These are phyloP conservation scores for Hipposideros armiger DNA, from an alignment of 2,113 vertebrate species.

Conservation along the genomic window DNA sequence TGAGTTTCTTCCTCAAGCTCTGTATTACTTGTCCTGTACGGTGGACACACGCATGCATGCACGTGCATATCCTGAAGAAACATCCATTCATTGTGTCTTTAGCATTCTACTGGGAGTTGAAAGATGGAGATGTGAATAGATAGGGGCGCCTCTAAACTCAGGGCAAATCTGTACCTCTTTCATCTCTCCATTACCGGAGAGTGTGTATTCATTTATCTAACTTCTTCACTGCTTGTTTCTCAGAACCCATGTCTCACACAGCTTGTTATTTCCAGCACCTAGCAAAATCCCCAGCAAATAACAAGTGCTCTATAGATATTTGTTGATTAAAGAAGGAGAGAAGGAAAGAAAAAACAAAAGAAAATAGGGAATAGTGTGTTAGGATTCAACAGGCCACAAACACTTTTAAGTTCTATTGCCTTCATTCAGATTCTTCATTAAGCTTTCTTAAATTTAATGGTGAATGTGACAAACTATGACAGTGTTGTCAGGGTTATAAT, in stretches of 20 bases:
- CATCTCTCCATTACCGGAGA: background rate
- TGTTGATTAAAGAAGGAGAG: background rate
- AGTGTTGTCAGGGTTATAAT: background rate
- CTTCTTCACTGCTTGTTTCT: background rate
- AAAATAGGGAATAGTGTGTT: background rate
- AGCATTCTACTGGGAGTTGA: background rate
- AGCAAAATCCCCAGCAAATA: background rate
- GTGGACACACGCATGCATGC: background rate
- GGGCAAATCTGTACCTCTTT: background rate
- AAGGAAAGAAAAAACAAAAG: background rate
- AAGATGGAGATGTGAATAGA: background rate
- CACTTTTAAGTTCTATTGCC: background rate
- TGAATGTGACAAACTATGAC: background rate
- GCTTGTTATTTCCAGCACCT: background rate
- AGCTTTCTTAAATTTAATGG: background rate
- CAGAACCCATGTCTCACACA: background rate
- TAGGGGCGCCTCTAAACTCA: background rate
- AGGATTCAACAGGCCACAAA: background rate
- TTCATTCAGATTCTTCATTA: background rate
- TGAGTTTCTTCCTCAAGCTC: accelerated
- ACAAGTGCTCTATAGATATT: background rate
- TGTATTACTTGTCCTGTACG: background rate
- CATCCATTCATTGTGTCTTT: background rate
- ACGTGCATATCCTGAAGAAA: background rate
- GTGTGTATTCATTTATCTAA: background rate